Percentiles rank a stretch among this genome's conserved stretches.
phyloP scores from a whole-genome alignment of 2,888 invertebrate species.

The Troides aeacus region DNA sequence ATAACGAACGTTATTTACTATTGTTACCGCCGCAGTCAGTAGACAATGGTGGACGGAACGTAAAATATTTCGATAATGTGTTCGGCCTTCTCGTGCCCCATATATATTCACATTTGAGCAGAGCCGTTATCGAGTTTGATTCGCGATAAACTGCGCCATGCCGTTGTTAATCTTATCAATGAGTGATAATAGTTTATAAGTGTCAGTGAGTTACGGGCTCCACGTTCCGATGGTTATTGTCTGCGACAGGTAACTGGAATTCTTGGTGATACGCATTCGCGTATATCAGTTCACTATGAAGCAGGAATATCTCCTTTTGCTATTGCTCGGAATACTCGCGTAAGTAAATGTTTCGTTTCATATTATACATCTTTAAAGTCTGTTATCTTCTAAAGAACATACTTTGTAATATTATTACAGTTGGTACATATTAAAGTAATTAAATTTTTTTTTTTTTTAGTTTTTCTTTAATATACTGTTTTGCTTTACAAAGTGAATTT shows the following conservation, averaged over 20 bases:
- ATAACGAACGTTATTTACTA: conserved; percentile 6
- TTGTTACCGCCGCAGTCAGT: conserved; percentile 17
- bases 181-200: conserved; percentile 77
- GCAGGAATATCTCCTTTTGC: conserved; percentile 51
- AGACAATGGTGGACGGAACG: conserved; percentile 22
- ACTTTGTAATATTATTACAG: not conserved
- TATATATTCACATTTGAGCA: conserved; percentile 61
- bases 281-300: conserved; percentile 57
- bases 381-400: not conserved
- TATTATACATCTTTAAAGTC: not conserved
- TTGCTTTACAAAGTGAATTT: no score
- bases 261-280: conserved; percentile 46
- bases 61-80: conserved; percentile 33
- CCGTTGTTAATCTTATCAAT: conserved; percentile 75
- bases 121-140: conserved; percentile 70
- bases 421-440: not conserved
- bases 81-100: conserved; percentile 54
- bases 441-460: no score
- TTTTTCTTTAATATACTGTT: no score
- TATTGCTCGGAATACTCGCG: conserved; percentile 57
- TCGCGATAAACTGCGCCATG: conserved; percentile 74
- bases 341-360: conserved; percentile 50
- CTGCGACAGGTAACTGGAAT: conserved; percentile 58
- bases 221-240: conserved; percentile 63
- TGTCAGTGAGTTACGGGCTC: conserved; percentile 76